phyloP scores from a whole-genome alignment of 2,888 invertebrate species.

The Dastarcus helophoroides region DNA sequence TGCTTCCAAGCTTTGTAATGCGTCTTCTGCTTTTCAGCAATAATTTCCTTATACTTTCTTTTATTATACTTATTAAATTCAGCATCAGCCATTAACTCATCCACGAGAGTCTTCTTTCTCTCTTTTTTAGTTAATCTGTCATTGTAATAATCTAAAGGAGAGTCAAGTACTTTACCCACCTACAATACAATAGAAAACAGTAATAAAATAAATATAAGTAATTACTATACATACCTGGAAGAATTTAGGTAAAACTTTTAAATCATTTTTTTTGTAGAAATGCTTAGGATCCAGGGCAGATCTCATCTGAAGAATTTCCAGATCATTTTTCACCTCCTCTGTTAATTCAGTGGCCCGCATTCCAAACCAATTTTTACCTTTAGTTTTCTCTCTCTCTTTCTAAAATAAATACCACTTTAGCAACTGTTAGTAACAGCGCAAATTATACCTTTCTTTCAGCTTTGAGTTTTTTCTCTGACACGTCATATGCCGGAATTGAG shows the following conservation, averaged over 20 bases:
- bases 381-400: constrained; percentile 65
- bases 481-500: constrained; percentile 45
- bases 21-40: constrained; percentile 56
- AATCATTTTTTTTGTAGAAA: constrained; percentile 89
- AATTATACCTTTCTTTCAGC: too few relatives aligned
- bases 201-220: constrained; percentile 6
- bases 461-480: constrained; percentile 46
- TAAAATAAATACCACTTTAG: constrained; percentile 35
- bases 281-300: constrained; percentile 83
- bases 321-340: constrained; percentile 75
- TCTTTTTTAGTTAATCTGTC: constrained; percentile 75
- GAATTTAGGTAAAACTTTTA: constrained; percentile 79
- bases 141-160: constrained; percentile 76
- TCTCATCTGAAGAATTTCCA: constrained; percentile 86
- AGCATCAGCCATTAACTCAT: constrained; percentile 84
- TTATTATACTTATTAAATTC: constrained; percentile 73
- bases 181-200: constrained; percentile 29
- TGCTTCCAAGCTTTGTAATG: constrained; percentile 55
- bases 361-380: constrained; percentile 82
- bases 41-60: constrained; percentile 66
- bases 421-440: constrained; percentile 1
- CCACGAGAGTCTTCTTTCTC: constrained; percentile 81
- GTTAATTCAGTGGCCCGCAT: constrained; percentile 82
- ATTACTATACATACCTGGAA: constrained; percentile 59
- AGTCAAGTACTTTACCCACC: constrained; percentile 73